These are phyloP conservation scores for Drosophila pandora DNA, from an alignment of 1,140 invertebrate genomes.

Conservation along the genomic window DNA sequence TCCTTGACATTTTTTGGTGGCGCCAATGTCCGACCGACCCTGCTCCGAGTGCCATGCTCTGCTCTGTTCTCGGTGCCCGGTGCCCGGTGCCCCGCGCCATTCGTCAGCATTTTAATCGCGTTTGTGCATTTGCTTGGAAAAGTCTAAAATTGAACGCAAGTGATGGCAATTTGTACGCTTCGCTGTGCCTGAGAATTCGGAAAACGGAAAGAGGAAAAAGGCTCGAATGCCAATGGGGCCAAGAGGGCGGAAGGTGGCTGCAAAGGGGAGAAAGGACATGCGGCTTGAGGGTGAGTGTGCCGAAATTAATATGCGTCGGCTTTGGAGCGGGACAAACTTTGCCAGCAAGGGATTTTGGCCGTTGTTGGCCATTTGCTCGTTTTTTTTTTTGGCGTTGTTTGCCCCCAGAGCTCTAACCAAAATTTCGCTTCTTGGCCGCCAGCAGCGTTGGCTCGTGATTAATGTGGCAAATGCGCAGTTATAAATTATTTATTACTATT, in stretches of 20 bases:
- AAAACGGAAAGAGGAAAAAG: constrained; percentile 14
- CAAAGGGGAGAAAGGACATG: not conserved
- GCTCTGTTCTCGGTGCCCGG: not conserved
- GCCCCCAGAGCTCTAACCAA: not conserved
- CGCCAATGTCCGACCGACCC: constrained; percentile 16
- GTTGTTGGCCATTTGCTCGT: constrained; percentile 40
- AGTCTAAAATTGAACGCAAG: constrained; percentile 82
- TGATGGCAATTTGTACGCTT: constrained; percentile 82
- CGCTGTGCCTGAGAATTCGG: constrained; percentile 43
- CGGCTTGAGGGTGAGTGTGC: constrained; percentile 40
- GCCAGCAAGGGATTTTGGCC: constrained; percentile 61
- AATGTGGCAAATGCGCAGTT: constrained; percentile 80
- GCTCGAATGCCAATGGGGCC: not conserved
- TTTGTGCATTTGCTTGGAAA: constrained; percentile 82
- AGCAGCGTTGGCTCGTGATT: constrained; percentile 72
- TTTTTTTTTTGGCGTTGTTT: constrained; percentile 13
- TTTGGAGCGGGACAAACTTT: constrained; percentile 57
- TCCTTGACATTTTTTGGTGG: constrained; percentile 70
- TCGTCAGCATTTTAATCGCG: constrained; percentile 81
- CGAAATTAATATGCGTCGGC: constrained; percentile 78
- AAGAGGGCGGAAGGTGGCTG: not conserved
- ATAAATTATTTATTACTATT: constrained; percentile 82
- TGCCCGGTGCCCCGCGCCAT: constrained; percentile 26
- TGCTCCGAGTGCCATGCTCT: not conserved
- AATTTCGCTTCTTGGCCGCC: constrained; percentile 6